Evolutionary conservation across 2,797 vertebrate species (phyloP).

Genomic region (Sebastes diaconus): DNA sequence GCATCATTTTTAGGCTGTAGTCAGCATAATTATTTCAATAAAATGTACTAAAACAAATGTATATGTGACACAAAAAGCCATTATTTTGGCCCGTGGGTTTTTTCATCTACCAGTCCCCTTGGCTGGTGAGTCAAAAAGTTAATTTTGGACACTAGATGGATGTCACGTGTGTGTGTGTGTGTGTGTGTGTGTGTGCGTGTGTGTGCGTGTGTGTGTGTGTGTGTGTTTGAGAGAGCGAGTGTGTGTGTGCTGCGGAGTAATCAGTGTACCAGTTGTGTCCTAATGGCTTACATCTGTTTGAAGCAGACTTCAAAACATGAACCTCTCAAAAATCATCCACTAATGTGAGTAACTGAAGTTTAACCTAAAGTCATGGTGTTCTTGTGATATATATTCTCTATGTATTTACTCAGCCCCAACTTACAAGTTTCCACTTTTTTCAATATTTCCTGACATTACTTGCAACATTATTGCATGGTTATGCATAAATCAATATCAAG

Average conservation of each 20-base stretch:
- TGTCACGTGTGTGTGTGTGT: not conserved
- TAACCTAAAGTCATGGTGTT: slow-evolving; percentile 6
- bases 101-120: too few relatives aligned
- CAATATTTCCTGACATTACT: slow-evolving; percentile 15
- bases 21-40: too few relatives aligned
- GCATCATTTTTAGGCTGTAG: too few relatives aligned
- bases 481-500: not conserved
- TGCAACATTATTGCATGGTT: not conserved
- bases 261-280: slow-evolving; percentile 65
- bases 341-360: slow-evolving; percentile 45
- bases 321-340: slow-evolving; percentile 44
- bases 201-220: not conserved
- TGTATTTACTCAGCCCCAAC: not conserved
- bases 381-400: not conserved
- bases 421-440: not conserved
- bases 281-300: slow-evolving; percentile 79
- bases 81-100: too few relatives aligned
- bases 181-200: slow-evolving; percentile 4
- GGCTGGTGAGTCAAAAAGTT: too few relatives aligned
- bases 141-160: too few relatives aligned
- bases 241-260: slow-evolving; percentile 50
- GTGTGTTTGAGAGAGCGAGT: not conserved
- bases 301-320: slow-evolving; percentile 63
- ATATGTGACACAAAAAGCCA: too few relatives aligned
- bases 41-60: too few relatives aligned